Percentiles rank a stretch among this genome's conserved stretches.
Evolutionary conservation across 2,888 invertebrate genomes (phyloP).

Genomic region (Stramonita haemastoma): DNA sequence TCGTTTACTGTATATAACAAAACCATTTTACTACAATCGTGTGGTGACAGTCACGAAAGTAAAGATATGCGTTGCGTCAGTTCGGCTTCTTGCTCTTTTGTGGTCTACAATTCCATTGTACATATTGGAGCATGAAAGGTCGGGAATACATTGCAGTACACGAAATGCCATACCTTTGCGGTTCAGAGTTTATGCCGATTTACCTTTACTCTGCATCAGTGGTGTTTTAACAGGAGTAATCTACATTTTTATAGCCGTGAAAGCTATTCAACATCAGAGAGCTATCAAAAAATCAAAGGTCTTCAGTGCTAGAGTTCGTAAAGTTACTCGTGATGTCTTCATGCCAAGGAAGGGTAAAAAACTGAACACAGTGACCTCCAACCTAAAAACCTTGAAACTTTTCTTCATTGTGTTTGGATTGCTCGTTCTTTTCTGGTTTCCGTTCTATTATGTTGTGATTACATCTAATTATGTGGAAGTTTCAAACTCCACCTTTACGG

Average conservation of each 20-base stretch:
- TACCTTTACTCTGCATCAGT: not conserved
- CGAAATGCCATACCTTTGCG: not conserved
- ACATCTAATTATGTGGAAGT: not conserved
- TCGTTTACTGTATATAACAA: constrained; percentile 42
- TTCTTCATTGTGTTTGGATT: not conserved
- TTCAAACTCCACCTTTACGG: not conserved
- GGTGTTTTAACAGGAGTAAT: not conserved
- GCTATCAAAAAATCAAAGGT: not conserved
- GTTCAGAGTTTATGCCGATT: not conserved
- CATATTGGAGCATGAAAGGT: not conserved
- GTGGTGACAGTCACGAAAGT: constrained; percentile 13
- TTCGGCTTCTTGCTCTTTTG: constrained; percentile 15
- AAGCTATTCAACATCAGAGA: not conserved
- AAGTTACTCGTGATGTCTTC: not conserved
- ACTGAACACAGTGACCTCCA: not conserved
- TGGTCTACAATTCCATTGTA: constrained; percentile 34
- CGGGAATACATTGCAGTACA: not conserved
- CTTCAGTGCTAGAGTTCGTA: too few relatives aligned
- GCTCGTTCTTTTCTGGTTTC: constrained; percentile 11
- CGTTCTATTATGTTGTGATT: not conserved
- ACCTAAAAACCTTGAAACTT: constrained; percentile 5
- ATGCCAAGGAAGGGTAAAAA: not conserved
- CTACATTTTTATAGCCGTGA: not conserved
- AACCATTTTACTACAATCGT: constrained; percentile 41
- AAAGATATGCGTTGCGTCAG: not conserved